phyloP scores from a whole-genome alignment of 2,888 invertebrate genomes.

The Cheilosia scutellata region DNA sequence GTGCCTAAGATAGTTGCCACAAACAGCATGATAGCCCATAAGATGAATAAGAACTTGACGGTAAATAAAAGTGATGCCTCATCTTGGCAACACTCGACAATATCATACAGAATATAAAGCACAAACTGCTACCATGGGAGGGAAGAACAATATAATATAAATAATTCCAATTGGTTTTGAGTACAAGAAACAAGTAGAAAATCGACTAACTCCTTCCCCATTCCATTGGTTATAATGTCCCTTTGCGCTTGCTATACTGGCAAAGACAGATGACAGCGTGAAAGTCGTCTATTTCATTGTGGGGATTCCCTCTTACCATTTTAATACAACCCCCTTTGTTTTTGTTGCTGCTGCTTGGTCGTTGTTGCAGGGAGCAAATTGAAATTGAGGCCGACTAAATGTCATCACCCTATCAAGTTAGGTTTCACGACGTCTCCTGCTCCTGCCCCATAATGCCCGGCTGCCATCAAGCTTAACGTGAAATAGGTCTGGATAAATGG shows the following conservation, averaged over 20 bases:
- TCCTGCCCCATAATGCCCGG: neutral
- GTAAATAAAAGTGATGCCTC: neutral
- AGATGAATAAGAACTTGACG: too few species aligned
- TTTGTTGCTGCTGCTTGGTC: conserved; percentile 34
- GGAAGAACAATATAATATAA: conserved; percentile 63
- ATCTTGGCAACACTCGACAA: conserved; percentile 48
- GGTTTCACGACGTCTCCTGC: conserved; percentile 3
- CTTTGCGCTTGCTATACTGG: conserved; percentile 23
- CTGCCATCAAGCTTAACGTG: conserved; percentile 34
- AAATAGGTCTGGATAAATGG: conserved; percentile 67
- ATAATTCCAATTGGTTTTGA: conserved; percentile 72
- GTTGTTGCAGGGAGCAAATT: conserved; percentile 55
- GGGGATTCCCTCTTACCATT: neutral
- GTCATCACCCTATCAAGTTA: conserved; percentile 74
- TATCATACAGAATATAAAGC: conserved; percentile 22
- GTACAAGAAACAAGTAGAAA: conserved; percentile 61
- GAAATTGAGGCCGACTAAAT: conserved; percentile 73
- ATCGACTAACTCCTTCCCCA: conserved; percentile 36
- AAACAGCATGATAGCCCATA: too few species aligned
- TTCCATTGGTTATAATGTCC: neutral
- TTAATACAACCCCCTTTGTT: conserved; percentile 1
- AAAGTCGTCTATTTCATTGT: conserved; percentile 62
- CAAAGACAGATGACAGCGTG: conserved; percentile 70
- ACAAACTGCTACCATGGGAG: neutral
- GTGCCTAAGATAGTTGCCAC: too few species aligned